Percentiles rank a stretch among this genome's conserved stretches.
Conservation (phyloP, 2,888 invertebrate species). For the Chirona hameri region DNA sequence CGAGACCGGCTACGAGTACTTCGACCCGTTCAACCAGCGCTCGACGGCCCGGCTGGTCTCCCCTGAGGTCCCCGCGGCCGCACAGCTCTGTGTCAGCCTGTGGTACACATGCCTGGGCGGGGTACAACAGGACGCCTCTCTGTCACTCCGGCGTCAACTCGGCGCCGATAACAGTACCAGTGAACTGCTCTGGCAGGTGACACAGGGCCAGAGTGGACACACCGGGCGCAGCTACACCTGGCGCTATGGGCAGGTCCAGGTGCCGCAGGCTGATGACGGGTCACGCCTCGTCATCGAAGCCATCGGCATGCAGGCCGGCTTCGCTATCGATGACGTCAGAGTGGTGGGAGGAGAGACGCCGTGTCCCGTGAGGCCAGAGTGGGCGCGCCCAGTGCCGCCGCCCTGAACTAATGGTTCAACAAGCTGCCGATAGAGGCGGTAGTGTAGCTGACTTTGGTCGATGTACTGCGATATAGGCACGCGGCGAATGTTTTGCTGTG, state of each 20-base stretch:
- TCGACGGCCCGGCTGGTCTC: constrained; percentile 3
- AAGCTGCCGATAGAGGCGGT: neutral
- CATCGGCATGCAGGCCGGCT: constrained; percentile 27
- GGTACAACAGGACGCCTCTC: neutral
- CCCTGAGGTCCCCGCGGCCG: neutral
- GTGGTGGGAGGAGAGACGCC: neutral
- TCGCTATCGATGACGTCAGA: constrained; percentile 6
- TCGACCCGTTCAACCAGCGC: constrained; percentile 29
- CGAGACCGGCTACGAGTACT: constrained; percentile 8
- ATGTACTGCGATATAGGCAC: too few relatives aligned
- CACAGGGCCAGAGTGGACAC: constrained; percentile 2
- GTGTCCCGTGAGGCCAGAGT: neutral
- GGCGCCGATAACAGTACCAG: neutral
- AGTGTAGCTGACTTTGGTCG: neutral
- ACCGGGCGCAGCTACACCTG: neutral
- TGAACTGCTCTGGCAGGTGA: constrained; percentile 3
- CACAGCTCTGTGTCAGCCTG: constrained; percentile 1
- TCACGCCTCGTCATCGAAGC: neutral
- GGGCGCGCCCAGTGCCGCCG: neutral
- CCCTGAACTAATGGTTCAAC: neutral
- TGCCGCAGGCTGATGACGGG: neutral
- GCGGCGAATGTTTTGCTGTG: too few relatives aligned
- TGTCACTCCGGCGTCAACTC: neutral
- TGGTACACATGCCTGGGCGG: constrained; percentile 28
- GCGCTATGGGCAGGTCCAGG: constrained; percentile 4